A percentile compares a stretch with the other conserved stretches of the same genome.
phyloP scores from a whole-genome alignment of 1,140 invertebrate species.

The Drosophila sproati region DNA sequence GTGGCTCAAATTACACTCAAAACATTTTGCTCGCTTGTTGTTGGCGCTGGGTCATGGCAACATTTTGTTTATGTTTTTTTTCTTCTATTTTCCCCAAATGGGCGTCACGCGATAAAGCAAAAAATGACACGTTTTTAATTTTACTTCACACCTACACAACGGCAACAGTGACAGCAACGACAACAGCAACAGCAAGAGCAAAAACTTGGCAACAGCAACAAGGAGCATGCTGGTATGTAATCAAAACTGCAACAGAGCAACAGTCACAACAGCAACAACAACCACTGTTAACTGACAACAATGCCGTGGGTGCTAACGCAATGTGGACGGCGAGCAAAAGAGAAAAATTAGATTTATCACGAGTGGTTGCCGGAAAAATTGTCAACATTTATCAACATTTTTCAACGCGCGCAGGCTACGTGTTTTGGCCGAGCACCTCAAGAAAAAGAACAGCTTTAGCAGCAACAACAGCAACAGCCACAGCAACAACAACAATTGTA shows the following conservation, averaged over 20 bases:
- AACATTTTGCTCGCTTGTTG: slow-evolving; percentile 15
- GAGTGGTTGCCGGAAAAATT: slow-evolving; percentile 84
- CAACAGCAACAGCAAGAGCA: slow-evolving; percentile 37
- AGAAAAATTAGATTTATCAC: slow-evolving; percentile 84
- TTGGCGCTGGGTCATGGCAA: slow-evolving; percentile 58
- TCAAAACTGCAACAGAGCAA: slow-evolving; percentile 47
- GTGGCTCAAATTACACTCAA: slow-evolving; percentile 66
- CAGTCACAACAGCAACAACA: slow-evolving; percentile 58
- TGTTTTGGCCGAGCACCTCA: slow-evolving; percentile 58
- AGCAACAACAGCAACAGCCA: slow-evolving; percentile 39
- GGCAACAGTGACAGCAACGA: slow-evolving; percentile 25
- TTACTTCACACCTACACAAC: slow-evolving; percentile 81
- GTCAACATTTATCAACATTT: slow-evolving; percentile 84
- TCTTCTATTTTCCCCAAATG: slow-evolving; percentile 18
- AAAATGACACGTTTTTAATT: slow-evolving; percentile 84
- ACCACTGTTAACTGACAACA: slow-evolving; percentile 52
- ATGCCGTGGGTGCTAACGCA: slow-evolving; percentile 55
- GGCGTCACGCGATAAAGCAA: slow-evolving; percentile 76
- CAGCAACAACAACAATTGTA: slow-evolving; percentile 36
- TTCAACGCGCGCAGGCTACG: slow-evolving; percentile 74
- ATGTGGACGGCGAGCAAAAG: slow-evolving; percentile 50
- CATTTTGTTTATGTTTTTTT: slow-evolving; percentile 32
- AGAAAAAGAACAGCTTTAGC: slow-evolving; percentile 28
- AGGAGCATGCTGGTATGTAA: slow-evolving; percentile 28
- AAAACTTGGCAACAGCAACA: slow-evolving; percentile 41